Base-by-base conservation (phyloP, 2,888 invertebrate species). In the Mechanitis mazaeus region DNA sequence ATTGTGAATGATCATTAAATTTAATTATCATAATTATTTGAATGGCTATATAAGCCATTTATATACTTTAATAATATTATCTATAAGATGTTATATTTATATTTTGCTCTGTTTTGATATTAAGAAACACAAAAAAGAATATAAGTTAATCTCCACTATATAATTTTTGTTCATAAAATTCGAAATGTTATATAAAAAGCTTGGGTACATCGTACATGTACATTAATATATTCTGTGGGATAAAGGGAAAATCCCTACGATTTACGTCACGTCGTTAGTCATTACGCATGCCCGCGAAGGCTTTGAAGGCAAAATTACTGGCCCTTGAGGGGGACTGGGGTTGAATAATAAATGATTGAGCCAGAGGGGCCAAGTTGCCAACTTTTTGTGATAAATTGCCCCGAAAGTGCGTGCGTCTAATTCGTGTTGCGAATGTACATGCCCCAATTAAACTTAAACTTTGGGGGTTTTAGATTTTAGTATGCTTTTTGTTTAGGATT, bases 371-470 rank as follows among this genome's bases (percentile, higher is more conserved):
- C 75, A 80, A 83, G 81, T 84, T 80, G 80, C 78, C 78, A 85
- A 87, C 85, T 88, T 88, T 88, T 87, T 87, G 84, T 89, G 88
- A 87, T 88, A 89, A 87, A 88, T 88, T 87, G 81, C 84, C 76
- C 75, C 78, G 77, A 84, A 84, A 86, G 85, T 85, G 81, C 84
- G 83, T 82, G 75, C 65, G 74, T 73, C 80, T 82, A 83, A 84
- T 70, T 64, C 65, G 68, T 61, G 68, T 67, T 66, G 60, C 57
- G 60, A 60, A 61, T 64, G 46, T 55, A 56, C 59, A 56, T 55
- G 56, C 45, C 38, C 55, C 46, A 65, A 60, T 61, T 63, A 50
- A 35, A 3, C 12, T 4, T 47, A 46, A 9, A 38, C 45, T 20
- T 58, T 45, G 31, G 35, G 50, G 28, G 31, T 55, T 55, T 6